phyloP scores from a whole-genome alignment of 2,113 vertebrate genomes.

The Limnothrissa miodon region DNA sequence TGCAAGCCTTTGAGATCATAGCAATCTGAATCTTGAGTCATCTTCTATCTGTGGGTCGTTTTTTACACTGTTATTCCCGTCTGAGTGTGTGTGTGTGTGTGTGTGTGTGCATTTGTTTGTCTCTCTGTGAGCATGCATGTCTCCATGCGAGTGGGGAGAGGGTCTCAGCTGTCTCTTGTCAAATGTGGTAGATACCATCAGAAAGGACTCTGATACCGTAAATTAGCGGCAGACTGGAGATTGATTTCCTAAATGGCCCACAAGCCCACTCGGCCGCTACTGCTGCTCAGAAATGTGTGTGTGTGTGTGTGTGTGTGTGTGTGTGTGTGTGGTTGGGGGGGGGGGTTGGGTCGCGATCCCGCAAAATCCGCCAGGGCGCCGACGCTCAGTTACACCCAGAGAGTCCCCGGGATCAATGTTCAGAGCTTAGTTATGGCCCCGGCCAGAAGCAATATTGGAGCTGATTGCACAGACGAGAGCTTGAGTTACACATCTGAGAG shows the following conservation, averaged over 20 bases:
- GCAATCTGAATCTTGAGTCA: background rate
- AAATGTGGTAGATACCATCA: constrained; percentile 69
- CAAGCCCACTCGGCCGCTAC: constrained; percentile 46
- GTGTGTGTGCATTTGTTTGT: background rate
- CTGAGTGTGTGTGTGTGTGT: too few relatives aligned
- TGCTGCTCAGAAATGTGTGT: background rate
- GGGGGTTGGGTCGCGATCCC: constrained; percentile 53
- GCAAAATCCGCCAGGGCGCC: constrained; percentile 32
- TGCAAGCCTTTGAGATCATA: background rate
- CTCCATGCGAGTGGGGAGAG: background rate
- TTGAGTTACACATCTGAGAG: constrained; percentile 62
- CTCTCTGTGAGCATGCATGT: constrained; percentile 23
- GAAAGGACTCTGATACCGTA: constrained; percentile 65
- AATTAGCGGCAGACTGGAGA: constrained; percentile 68
- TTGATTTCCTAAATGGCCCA: constrained; percentile 74
- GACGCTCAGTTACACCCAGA: constrained; percentile 63
- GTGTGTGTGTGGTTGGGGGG: too few relatives aligned
- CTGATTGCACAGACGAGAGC: constrained; percentile 32
- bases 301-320: too few relatives aligned
- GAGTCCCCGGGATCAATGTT: constrained; percentile 64
- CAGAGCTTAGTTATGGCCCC: constrained; percentile 66
- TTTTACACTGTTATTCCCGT: background rate
- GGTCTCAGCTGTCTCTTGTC: constrained; percentile 54
- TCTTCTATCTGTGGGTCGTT: background rate
- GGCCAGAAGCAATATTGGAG: constrained; percentile 50